Evolutionary conservation across 2,113 vertebrate genomes (phyloP), one percentile per base, ranked within the genome.

Genomic region (Sceloporus tristichus): DNA sequence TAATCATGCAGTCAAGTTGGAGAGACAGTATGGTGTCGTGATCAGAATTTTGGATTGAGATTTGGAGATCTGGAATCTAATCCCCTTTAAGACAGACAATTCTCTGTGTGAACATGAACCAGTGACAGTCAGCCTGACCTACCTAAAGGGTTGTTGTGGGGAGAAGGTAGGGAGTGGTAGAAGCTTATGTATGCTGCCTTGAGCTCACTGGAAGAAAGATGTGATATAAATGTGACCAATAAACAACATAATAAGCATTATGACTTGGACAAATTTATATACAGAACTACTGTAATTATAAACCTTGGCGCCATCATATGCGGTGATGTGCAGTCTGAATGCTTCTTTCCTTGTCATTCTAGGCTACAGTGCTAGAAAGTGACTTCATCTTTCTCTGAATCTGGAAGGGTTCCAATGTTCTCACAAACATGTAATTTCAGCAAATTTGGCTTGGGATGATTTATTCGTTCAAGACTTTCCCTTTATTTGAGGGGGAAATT

Each of bases 261-360:
- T 8, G 34, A 87, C 34, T 9, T 65, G 34, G 84, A 62, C 84
- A 85, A 76, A 85, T 77, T 85, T 9, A 5, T 62, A 40, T 85
- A n/a, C n/a, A 40, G 53, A 71, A 87, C 62, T 40, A n/a, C n/a
- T n/a, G n/a, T n/a, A 73, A 59, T 80, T 80, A 59, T 73, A 38
- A 40, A 80, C 11, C 16, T 79, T 54, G 65, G 29, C 40, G 27
- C 23, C 48, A 54, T 59, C 48, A 80, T 11, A 76, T n/a, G 14
- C 3, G 48, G 38, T 65, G 25, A 75, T 87, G 70, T 74, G 18
- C 48, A 75, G 59, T 40, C 62, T 38, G 27, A 53, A 82, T 65
- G 27, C 34, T 48, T n/a, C 66, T 25, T 83, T 66, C 23, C 34
- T 25, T 71, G 11, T 40, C 38, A 34, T 73, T 76, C 76, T 48